Evolutionary conservation across 2,113 vertebrate species (phyloP).

Genomic region (Xenopus tropicalis): DNA sequence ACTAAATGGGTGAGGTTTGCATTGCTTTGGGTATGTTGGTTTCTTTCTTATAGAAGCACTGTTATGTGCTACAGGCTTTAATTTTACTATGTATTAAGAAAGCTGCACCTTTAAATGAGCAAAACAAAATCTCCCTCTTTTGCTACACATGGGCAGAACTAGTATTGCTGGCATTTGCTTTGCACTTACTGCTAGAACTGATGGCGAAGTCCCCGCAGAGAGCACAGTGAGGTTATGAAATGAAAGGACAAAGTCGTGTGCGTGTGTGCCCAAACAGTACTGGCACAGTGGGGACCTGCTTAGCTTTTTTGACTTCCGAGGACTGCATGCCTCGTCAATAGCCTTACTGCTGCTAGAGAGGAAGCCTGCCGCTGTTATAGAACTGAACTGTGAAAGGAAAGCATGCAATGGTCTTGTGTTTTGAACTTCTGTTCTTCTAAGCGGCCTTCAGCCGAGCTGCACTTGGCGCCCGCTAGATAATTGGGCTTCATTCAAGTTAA

Average conservation of each 20-base stretch:
- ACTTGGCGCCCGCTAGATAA: constrained; percentile 7
- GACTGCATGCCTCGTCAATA: constrained; percentile 29
- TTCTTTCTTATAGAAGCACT: too few relatives aligned
- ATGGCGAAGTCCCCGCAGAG: neutral
- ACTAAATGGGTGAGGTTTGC: too few relatives aligned
- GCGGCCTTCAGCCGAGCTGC: neutral
- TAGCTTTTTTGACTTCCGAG: constrained; percentile 32
- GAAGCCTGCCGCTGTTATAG: constrained; percentile 21
- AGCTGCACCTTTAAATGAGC: too few relatives aligned
- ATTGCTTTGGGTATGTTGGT: too few relatives aligned
- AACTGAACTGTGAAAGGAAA: constrained; percentile 22
- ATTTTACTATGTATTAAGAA: too few relatives aligned
- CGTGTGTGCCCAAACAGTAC: constrained; percentile 28
- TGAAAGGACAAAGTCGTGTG: constrained; percentile 33
- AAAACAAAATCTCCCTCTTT: too few relatives aligned
- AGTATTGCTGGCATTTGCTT: constrained; percentile 30
- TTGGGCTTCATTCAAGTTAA: constrained; percentile 1
- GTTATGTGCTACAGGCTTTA: too few relatives aligned
- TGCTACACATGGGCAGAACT: neutral
- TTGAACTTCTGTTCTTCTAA: neutral
- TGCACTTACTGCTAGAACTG: constrained; percentile 6
- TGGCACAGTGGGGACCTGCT: constrained; percentile 32
- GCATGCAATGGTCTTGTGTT: neutral
- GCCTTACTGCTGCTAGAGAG: constrained; percentile 18
- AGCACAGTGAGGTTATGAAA: constrained; percentile 21